Evolutionary conservation across 2,888 invertebrate genomes (phyloP), one percentile per base, ranked within the genome.

Genomic region (Meloe dianella): DNA sequence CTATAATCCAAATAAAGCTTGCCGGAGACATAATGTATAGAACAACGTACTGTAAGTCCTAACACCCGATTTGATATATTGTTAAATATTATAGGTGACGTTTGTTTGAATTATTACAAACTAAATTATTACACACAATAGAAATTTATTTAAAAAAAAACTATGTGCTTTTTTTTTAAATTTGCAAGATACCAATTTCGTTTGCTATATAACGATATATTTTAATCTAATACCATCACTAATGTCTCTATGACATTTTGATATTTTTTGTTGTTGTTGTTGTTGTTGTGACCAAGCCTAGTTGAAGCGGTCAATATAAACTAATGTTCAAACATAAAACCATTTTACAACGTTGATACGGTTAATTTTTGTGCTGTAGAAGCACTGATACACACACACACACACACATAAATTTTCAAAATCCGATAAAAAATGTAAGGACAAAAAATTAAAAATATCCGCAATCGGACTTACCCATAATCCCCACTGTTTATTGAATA

Each of bases 1-100:
- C 65, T 64, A 67, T 70, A 66, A 70, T 70, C 64, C 67, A 67
- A 68, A 68, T 70, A 70, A 70, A 70, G 67, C 67, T 68, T 57
- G 65, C 38, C 61, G 57, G 62, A 68, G 64, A 66, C 67, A 70
- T 67, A 70, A 67, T 70, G 64, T 60, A 68, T 54, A 65, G 51
- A 61, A 63, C 54, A 61, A 61, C 64, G 59, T 32, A 57, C 35
- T 51, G 60, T 60, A 65, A 68, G 68, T 65, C 68, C 65, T 57
- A 60, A 59, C 54, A 57, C 57, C 63, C 65, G 65, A 68, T 68
- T 54, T 68, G 68, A 68, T 68, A 62, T 68, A 68, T 68, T 60
- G 68, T 68, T 68, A 68, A 68, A 68, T 68, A 68, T 63, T 68
- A 24, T 63, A 63, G 60, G 61, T 66, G 66, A 65, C 68, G 65